Evolutionary conservation across 1,140 invertebrate genomes (phyloP), one percentile per base, ranked within the genome.

Genomic region (Lineus longissimus): DNA sequence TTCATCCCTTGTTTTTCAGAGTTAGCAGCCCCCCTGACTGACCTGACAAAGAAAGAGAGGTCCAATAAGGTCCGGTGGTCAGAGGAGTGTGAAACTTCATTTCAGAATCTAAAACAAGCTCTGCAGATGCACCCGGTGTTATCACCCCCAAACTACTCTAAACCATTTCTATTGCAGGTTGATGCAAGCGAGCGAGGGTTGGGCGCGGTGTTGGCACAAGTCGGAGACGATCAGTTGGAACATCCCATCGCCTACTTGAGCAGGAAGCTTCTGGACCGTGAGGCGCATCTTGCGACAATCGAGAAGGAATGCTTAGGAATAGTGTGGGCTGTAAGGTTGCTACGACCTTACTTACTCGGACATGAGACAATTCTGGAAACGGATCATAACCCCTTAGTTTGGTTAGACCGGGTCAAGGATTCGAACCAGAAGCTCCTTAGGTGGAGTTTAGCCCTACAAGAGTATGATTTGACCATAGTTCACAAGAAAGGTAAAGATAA

Each of bases 1-100:
- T 85, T 83, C 62, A 73, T 85, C 31, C 66, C 69, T 15, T 69
- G 83, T 68, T 85, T 84, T 66, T 71, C 82, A 0, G 61, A 67
- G 1, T 56, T 78, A 2, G 71, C 81, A 27, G 62, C 70, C 22
- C 81, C 81, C 9, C 56, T 83, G 7, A 76, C 69, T 7, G 56
- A 60, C 0, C 51, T 84, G 7, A 69, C 72, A 1, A 73, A 69
- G 30, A 36, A 36, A 36, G 33, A n/a, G 33, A 7, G 6, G 15
- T 15, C 33, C 33, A 36, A 80, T 72, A 62, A 70, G 74, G 40
- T 79, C 71, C 51, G 27, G 0, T 82, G 76, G 80, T 61, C 15
- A n/a, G 51, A 66, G 19, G 67, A 70, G 55, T 71, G 71, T 25
- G 54, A 76, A 27, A 54, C 55, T 19, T 71, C 75, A n/a, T 83